Percentiles rank a stretch among this genome's conserved stretches.
Conservation (phyloP, 2,797 vertebrate genomes). For the Darevskia nairensis region DNA sequence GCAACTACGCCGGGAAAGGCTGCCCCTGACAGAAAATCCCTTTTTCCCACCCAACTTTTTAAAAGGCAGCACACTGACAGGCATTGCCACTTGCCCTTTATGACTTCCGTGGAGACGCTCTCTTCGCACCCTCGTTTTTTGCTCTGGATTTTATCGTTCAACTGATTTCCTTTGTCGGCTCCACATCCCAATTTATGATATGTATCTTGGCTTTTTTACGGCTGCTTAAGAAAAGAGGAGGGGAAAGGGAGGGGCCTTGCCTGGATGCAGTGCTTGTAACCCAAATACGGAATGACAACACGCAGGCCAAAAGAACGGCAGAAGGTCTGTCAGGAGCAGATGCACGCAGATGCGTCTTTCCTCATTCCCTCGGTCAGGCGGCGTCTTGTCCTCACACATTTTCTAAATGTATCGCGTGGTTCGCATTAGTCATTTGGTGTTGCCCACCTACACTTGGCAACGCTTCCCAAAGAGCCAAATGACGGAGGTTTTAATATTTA, state of each 20-base stretch:
- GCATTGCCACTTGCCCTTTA: too few relatives aligned
- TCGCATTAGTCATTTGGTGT: conserved; percentile 72
- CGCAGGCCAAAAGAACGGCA: neutral
- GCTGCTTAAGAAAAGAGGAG: neutral
- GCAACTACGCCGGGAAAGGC: too few relatives aligned
- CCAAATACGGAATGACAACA: neutral
- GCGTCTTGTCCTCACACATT: neutral
- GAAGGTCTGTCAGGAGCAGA: neutral
- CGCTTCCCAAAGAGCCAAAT: neutral
- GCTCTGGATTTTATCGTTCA: too few relatives aligned
- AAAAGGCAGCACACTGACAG: too few relatives aligned
- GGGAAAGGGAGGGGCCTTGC: neutral
- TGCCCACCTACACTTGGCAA: conserved; percentile 68
- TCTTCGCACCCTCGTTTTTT: too few relatives aligned
- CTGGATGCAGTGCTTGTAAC: neutral
- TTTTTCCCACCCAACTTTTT: too few relatives aligned
- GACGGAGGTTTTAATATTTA: conserved; percentile 13
- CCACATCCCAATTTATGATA: too few relatives aligned
- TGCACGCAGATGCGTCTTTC: neutral
- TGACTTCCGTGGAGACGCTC: too few relatives aligned
- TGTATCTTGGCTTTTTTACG: too few relatives aligned
- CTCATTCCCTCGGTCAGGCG: neutral
- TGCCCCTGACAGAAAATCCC: too few relatives aligned
- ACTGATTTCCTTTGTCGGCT: too few relatives aligned
- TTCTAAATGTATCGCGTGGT: conserved; percentile 49